These are phyloP conservation scores for Pocota personata DNA, from an alignment of 2,888 invertebrate genomes.

Conservation along the genomic window DNA sequence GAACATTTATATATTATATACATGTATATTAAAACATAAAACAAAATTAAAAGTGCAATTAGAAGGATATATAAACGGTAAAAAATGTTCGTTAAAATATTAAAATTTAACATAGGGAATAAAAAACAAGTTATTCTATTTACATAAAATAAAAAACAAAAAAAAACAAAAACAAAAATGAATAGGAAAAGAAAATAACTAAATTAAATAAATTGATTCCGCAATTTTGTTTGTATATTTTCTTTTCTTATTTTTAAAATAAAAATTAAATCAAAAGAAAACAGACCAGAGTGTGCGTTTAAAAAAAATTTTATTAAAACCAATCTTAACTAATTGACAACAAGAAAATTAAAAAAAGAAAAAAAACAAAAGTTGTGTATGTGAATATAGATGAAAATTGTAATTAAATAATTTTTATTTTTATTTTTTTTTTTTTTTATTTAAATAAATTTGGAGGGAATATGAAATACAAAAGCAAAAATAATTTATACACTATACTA, in stretches of 20 bases:
- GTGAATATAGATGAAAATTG: conserved; percentile 23
- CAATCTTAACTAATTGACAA: conserved; percentile 37
- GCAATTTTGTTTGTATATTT: conserved; percentile 8
- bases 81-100: conserved; percentile 80
- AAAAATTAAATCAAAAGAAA: background rate
- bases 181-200: conserved; percentile 57
- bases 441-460: conserved; percentile 62
- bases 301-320: conserved; percentile 8
- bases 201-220: conserved; percentile 53
- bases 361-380: conserved; percentile 34
- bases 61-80: conserved; percentile 83
- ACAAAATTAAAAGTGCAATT: conserved; percentile 85
- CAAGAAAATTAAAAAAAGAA: conserved; percentile 15
- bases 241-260: conserved; percentile 6
- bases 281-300: conserved; percentile 42
- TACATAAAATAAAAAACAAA: conserved; percentile 84
- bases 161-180: conserved; percentile 82
- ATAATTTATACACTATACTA: conserved; percentile 55
- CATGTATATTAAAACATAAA: conserved; percentile 70
- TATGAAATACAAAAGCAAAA: conserved; percentile 45
- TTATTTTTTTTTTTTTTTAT: conserved; percentile 35
- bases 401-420: conserved; percentile 39
- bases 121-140: conserved; percentile 83
- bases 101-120: conserved; percentile 74
- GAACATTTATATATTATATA: conserved; percentile 71